A percentile compares a stretch with the other conserved stretches of the same genome.
These are phyloP conservation scores for Coregonus sp. DNA, from an alignment of 2,797 vertebrate species.

Conservation along the genomic window DNA sequence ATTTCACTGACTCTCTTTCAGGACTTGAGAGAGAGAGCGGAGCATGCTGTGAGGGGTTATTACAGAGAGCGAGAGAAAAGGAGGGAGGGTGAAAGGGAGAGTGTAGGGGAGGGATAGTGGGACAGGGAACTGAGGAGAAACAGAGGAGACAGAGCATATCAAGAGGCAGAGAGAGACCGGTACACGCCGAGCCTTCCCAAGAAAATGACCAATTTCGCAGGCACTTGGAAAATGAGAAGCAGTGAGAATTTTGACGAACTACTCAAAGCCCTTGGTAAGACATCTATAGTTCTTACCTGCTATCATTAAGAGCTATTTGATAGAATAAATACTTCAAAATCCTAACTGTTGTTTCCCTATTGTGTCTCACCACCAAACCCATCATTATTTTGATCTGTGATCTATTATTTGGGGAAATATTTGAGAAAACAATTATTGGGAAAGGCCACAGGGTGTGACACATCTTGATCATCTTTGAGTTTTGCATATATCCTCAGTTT, in stretches of 20 bases:
- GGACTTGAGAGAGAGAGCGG: conserved; percentile 38
- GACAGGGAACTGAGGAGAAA: conserved; percentile 31
- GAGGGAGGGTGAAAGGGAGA: conserved; percentile 18
- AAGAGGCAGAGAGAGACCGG: conserved; percentile 39
- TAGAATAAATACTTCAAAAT: background rate
- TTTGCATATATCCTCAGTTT: background rate
- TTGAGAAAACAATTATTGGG: background rate
- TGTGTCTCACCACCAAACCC: background rate
- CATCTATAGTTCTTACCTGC: conserved; percentile 2
- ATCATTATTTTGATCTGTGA: background rate
- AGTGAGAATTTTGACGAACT: conserved; percentile 96
- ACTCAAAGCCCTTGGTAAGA: conserved; percentile 91
- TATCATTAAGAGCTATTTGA: background rate
- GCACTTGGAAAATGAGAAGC: conserved; percentile 96
- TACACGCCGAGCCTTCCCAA: conserved; percentile 21
- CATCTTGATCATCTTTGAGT: background rate
- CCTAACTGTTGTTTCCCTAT: background rate
- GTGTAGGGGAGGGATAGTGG: conserved; percentile 41
- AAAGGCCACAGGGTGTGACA: background rate
- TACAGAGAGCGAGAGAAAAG: conserved; percentile 36
- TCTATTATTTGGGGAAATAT: background rate
- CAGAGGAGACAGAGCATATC: conserved; percentile 53
- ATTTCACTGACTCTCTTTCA: conserved; percentile 25
- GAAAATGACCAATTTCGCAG: conserved; percentile 90
- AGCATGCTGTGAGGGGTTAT: conserved; percentile 8